A percentile compares a stretch with the other conserved stretches of the same genome.
Evolutionary conservation across 1,140 invertebrate genomes (phyloP).

Genomic region (Pristionchus pacificus): DNA sequence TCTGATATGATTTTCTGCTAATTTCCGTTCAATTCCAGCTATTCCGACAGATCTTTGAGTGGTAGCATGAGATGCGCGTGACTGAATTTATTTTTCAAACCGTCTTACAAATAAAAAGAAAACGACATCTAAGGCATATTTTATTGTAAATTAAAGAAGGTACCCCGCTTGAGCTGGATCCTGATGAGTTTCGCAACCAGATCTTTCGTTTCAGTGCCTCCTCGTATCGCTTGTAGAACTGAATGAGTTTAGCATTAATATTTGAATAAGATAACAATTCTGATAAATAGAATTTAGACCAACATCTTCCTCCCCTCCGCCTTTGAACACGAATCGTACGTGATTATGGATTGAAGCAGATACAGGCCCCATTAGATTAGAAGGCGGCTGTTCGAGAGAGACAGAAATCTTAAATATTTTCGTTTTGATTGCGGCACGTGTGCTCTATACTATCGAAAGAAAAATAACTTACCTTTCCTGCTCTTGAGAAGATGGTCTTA

Average conservation of each 20-base stretch:
- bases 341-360: conserved; percentile 37
- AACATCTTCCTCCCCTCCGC: conserved; percentile 58
- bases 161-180: conserved; percentile 45
- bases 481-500: conserved; percentile 54
- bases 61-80: conserved; percentile 25
- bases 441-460: conserved; percentile 4
- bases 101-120: conserved; percentile 3
- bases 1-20: conserved; percentile 81
- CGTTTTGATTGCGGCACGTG: too few relatives aligned
- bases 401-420: conserved; percentile 69
- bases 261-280: neutral
- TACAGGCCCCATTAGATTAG: conserved; percentile 41
- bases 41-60: conserved; percentile 67
- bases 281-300: conserved; percentile 22
- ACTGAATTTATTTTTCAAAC: conserved; percentile 10
- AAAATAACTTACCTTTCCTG: conserved; percentile 66
- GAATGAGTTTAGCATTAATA: neutral
- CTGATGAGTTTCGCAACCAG: conserved; percentile 59
- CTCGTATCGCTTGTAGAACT: conserved; percentile 63
- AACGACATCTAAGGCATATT: too few relatives aligned
- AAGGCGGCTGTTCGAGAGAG: conserved; percentile 67
- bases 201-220: conserved; percentile 59
- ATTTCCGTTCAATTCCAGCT: conserved; percentile 85
- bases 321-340: conserved; percentile 45
- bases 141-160: too few relatives aligned